phyloP scores from a whole-genome alignment of 2,113 vertebrate species.

The Panthera leo region DNA sequence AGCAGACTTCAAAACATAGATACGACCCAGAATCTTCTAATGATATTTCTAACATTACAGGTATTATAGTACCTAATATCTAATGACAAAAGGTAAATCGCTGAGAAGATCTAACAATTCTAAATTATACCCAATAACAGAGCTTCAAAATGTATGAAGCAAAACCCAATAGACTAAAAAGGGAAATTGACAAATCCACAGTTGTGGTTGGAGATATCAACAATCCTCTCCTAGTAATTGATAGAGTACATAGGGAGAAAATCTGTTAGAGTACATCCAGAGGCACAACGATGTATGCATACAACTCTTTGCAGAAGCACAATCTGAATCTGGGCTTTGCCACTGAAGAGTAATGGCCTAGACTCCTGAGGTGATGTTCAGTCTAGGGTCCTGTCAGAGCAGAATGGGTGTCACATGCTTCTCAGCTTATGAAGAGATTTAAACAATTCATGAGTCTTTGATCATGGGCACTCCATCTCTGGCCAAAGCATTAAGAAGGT shows the following conservation, averaged over 20 bases:
- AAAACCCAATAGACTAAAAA: not conserved
- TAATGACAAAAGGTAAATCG: not conserved
- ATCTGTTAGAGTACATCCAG: not conserved
- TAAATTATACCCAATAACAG: not conserved
- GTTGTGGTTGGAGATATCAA: not conserved
- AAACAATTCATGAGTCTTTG: not conserved
- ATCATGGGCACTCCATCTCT: not conserved
- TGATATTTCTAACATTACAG: not conserved
- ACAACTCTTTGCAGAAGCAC: not conserved
- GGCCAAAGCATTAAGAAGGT: slow-evolving; percentile 10
- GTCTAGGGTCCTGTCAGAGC: not conserved
- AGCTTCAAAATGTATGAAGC: not conserved
- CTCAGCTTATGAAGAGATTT: not conserved
- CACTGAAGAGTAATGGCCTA: not conserved
- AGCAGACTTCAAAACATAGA: not conserved
- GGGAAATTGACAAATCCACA: not conserved
- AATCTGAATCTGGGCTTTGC: not conserved
- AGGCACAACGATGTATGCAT: not conserved
- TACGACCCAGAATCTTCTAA: not conserved
- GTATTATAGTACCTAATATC: not conserved
- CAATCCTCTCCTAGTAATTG: not conserved
- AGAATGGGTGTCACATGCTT: not conserved
- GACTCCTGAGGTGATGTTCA: not conserved
- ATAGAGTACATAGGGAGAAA: not conserved
- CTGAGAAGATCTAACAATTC: not conserved